Percentiles rank a stretch among this genome's conserved stretches.
Evolutionary conservation across 2,797 vertebrate species (phyloP).

Genomic region (Cossypha polioptera): DNA sequence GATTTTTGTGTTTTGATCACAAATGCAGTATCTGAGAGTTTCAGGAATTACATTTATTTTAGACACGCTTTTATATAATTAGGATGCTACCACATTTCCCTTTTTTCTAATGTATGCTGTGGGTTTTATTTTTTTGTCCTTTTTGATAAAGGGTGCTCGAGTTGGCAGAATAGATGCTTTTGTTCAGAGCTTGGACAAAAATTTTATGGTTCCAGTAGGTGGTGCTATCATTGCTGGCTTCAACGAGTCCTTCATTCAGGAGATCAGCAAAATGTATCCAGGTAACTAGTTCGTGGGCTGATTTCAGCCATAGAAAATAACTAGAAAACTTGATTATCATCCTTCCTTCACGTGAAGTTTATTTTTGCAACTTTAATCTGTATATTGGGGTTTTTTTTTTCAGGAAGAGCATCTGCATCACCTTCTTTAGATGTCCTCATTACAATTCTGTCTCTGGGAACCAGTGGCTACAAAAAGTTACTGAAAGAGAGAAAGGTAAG

Average conservation of each 20-base stretch:
- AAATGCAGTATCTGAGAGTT: not conserved
- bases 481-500: slow-evolving; percentile 93
- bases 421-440: slow-evolving; percentile 95
- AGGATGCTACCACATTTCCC: not conserved
- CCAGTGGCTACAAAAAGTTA: slow-evolving; percentile 89
- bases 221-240: slow-evolving; percentile 98
- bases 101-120: not conserved
- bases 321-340: slow-evolving; percentile 32
- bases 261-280: slow-evolving; percentile 97
- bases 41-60: not conserved
- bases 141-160: slow-evolving; percentile 83
- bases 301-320: slow-evolving; percentile 11
- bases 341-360: not conserved
- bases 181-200: slow-evolving; percentile 98
- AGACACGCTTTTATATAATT: not conserved
- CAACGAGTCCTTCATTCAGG: slow-evolving; percentile 87
- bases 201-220: slow-evolving; percentile 99
- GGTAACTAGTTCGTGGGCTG: slow-evolving; percentile 75
- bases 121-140: not conserved
- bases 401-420: slow-evolving; percentile 94
- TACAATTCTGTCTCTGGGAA: slow-evolving; percentile 90
- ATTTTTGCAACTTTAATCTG: not conserved
- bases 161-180: slow-evolving; percentile 94
- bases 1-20: not conserved
- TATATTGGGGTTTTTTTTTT: not conserved